These are phyloP conservation scores for Mixornis gularis DNA, from an alignment of 2,113 vertebrate species.

Conservation along the genomic window DNA sequence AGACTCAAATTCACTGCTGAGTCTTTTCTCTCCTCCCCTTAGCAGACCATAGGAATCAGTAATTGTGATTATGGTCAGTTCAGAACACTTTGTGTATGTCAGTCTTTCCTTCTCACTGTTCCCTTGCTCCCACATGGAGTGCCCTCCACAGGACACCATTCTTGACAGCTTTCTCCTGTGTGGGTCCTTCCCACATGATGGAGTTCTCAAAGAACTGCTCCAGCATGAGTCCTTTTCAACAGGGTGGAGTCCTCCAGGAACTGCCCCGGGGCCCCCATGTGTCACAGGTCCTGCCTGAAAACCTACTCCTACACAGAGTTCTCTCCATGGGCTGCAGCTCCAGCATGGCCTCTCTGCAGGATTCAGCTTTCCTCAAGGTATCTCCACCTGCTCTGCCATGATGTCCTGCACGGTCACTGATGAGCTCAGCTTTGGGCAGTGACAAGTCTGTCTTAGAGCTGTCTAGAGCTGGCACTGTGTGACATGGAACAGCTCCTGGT, in stretches of 20 bases:
- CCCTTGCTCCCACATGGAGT: background rate
- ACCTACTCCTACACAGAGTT: background rate
- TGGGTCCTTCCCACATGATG: background rate
- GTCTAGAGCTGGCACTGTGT: background rate
- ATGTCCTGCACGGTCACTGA: background rate
- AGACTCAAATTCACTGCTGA: background rate
- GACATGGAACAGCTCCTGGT: background rate
- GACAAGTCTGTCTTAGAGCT: accelerated
- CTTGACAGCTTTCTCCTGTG: accelerated
- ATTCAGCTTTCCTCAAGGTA: background rate
- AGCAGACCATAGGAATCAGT: background rate
- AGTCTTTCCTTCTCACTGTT: background rate
- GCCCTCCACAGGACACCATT: background rate
- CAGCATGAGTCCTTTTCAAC: background rate
- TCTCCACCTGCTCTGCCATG: background rate
- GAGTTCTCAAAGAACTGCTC: background rate
- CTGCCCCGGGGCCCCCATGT: accelerated
- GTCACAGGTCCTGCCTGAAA: background rate
- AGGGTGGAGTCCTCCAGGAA: background rate
- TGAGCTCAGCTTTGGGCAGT: background rate
- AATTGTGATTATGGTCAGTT: background rate
- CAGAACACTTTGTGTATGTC: background rate
- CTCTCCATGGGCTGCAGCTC: background rate
- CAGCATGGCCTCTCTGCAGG: background rate
- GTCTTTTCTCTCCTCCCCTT: background rate